These are phyloP conservation scores for Calycopis cecrops DNA, from an alignment of 1,140 invertebrate species.

Conservation along the genomic window DNA sequence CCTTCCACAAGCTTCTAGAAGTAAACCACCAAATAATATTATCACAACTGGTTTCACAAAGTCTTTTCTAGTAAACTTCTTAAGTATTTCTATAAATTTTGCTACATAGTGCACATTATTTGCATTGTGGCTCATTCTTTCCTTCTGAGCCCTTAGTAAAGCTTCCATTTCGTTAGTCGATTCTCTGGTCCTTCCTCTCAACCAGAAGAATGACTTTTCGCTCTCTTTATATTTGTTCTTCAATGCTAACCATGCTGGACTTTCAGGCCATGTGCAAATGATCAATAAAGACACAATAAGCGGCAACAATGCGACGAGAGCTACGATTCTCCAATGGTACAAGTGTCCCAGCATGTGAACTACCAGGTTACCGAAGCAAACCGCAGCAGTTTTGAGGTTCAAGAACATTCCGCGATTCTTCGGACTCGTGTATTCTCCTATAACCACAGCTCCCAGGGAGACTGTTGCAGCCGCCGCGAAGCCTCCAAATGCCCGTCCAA, in stretches of 20 bases:
- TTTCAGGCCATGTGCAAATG: slow-evolving; percentile 52
- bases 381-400: slow-evolving; percentile 50
- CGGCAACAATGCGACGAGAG: slow-evolving; percentile 35
- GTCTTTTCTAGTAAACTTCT: slow-evolving; percentile 46
- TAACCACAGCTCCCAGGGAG: slow-evolving; percentile 49
- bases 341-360: slow-evolving; percentile 44
- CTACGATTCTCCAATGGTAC: slow-evolving; percentile 45
- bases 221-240: slow-evolving; percentile 39
- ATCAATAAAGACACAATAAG: slow-evolving; percentile 32
- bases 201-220: slow-evolving; percentile 43
- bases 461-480: slow-evolving; percentile 42
- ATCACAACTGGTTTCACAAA: slow-evolving; percentile 48
- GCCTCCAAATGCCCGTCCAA: slow-evolving; percentile 43
- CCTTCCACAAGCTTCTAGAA: slow-evolving; percentile 48
- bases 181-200: slow-evolving; percentile 37
- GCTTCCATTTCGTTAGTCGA: slow-evolving; percentile 39
- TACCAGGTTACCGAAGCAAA: slow-evolving; percentile 42
- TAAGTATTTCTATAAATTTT: slow-evolving; percentile 30
- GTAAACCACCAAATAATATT: slow-evolving; percentile 30
- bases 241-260: slow-evolving; percentile 47
- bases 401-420: slow-evolving; percentile 51
- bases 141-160: slow-evolving; percentile 41
- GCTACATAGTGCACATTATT: slow-evolving; percentile 10
- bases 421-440: slow-evolving; percentile 55
- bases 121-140: slow-evolving; percentile 15